Evolutionary conservation across 2,113 vertebrate species (phyloP).

Genomic region (Silurus glanis): DNA sequence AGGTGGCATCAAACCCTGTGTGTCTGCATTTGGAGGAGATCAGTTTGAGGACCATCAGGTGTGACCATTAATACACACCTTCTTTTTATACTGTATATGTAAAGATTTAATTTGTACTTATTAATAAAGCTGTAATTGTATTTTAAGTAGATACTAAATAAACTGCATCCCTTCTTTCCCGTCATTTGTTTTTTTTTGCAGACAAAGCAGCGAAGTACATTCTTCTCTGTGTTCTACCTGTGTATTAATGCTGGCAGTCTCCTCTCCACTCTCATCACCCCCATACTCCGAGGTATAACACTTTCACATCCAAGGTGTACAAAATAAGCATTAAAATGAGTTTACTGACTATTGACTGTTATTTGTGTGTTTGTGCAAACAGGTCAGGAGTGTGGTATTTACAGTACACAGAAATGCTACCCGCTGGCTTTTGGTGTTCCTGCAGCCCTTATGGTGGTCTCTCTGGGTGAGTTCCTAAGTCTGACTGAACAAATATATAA

Average conservation of each 20-base stretch:
- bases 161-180: not conserved
- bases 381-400: conserved; percentile 86
- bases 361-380: conserved; percentile 13
- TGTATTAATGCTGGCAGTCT: conserved; percentile 92
- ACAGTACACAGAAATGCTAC: conserved; percentile 81
- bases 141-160: not conserved
- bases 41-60: conserved; percentile 92
- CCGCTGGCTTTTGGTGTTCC: conserved; percentile 93
- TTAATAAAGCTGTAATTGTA: not conserved
- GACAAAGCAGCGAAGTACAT: conserved; percentile 83
- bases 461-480: conserved; percentile 77
- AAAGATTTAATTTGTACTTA: not conserved
- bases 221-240: conserved; percentile 96
- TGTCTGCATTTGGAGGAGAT: conserved; percentile 93
- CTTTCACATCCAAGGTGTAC: not conserved
- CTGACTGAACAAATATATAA: not conserved
- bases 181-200: conserved; percentile 56
- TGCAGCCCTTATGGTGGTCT: conserved; percentile 84
- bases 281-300: conserved; percentile 83
- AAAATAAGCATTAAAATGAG: not conserved
- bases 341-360: no score
- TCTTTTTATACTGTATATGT: not conserved
- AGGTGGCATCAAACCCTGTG: conserved; percentile 95
- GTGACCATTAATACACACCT: not conserved
- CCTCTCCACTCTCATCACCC: conserved; percentile 90